Evolutionary conservation across 2,113 vertebrate species (phyloP), one percentile per base, ranked within the genome.

Genomic region (Catagonus wagneri): DNA sequence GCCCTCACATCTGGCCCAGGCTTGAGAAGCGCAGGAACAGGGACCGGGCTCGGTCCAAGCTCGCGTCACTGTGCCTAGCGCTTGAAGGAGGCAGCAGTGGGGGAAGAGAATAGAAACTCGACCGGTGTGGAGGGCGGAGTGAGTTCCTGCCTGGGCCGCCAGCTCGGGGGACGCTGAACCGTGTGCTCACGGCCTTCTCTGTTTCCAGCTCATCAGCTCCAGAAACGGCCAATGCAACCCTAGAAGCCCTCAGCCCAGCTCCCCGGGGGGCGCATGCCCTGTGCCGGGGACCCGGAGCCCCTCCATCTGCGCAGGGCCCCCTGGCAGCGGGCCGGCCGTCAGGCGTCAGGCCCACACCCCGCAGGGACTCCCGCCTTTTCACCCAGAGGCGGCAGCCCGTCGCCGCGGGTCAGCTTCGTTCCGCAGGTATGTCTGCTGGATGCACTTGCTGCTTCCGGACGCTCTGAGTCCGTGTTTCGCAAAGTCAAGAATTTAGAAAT

Each of bases 351-450:
- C n/a, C n/a, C n/a, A 74, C 29, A 23, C 7, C 2, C 27, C 0
- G 0, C 15, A 3, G 27, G 32, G 66, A 92, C n/a, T 60, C 16
- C 20, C 29, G 29, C 27, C 68, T 80, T 83, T 74, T 84, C 90
- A 69, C 72, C 52, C 29, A 15, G 60, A 66, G 58, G 25, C 44
- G 23, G 80, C 75, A 79, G 22, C 63, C 78, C 50, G 63, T 25
- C 34, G 60, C 74, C 36, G 3, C 22, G 29, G 83, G 61, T 36
- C 3, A 1, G 50, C 83, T 39, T 60, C 12, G 4, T 54, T 34
- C 90, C 94, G 83, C 34, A 34, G 39, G 72, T 54, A 19, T 75
- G 60, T 95, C 34, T 32, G 16, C 60, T 91, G 68, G 72, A 86
- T 66, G 11, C 27, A 44, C 25, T 4, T 36, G 16, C 20, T 63